A percentile compares a stretch with the other conserved stretches of the same genome.
Conservation (phyloP, 92 coral and sea anemone species). For the Epizoanthus illoricatus region DNA sequence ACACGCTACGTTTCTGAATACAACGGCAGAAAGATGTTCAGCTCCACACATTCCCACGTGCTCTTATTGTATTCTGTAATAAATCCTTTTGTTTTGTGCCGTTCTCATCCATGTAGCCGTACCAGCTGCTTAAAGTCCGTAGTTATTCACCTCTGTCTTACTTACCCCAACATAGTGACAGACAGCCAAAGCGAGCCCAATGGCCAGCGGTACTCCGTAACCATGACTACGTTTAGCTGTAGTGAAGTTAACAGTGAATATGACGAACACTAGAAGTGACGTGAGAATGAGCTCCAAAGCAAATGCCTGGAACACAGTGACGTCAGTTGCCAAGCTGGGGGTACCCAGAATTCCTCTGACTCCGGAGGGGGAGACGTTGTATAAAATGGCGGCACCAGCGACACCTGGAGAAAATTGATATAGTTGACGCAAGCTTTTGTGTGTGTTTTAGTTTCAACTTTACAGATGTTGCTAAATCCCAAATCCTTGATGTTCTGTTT, state of each 20-base stretch:
- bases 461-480: no score
- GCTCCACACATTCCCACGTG: no score
- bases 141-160: no score
- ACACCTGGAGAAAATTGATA: background rate
- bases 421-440: no score
- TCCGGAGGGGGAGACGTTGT: background rate
- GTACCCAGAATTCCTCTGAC: constrained; percentile 34
- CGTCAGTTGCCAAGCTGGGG: constrained; percentile 31
- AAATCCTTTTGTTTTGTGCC: no score
- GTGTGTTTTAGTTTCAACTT: no score
- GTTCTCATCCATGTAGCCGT: no score
- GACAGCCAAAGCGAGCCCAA: constrained; percentile 31
- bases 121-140: no score
- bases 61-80: no score
- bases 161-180: constrained; percentile 42
- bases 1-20: no score
- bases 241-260: constrained; percentile 31
- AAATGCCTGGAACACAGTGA: constrained; percentile 26
- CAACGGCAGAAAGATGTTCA: no score
- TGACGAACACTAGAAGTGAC: constrained; percentile 27
- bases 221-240: constrained; percentile 22
- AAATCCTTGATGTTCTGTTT: no score
- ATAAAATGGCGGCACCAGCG: constrained; percentile 26
- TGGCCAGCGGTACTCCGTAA: constrained; percentile 33
- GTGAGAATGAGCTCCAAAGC: constrained; percentile 28